A percentile compares a stretch with the other conserved stretches of the same genome.
Conservation (phyloP, 2,113 vertebrate genomes). For the cattle (Bos taurus) region DNA sequence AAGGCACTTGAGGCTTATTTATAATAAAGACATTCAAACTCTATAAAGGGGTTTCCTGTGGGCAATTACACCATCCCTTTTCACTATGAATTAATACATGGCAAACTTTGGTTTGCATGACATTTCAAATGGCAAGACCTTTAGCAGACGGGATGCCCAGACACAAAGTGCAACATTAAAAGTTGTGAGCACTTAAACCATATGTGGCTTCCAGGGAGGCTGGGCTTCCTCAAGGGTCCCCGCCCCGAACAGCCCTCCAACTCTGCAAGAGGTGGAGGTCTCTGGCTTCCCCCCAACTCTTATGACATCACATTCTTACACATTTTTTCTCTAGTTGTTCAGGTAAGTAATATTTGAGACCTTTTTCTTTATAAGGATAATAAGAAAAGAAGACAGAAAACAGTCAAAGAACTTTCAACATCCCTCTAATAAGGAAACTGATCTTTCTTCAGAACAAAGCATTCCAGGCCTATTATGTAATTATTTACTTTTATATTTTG, state of each 20-base stretch:
- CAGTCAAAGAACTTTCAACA: neutral
- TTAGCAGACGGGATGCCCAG: neutral
- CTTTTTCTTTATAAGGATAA: neutral
- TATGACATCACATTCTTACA: neutral
- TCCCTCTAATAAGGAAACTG: neutral
- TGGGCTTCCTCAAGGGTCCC: neutral
- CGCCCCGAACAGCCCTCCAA: fast-evolving
- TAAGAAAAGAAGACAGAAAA: neutral
- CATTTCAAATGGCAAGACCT: slow-evolving; percentile 23
- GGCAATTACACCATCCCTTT: neutral
- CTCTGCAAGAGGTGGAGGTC: neutral
- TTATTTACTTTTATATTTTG: neutral
- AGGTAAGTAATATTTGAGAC: neutral
- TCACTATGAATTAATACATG: slow-evolving; percentile 16
- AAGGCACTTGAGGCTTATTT: neutral
- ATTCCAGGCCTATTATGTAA: neutral
- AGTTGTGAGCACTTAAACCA: neutral
- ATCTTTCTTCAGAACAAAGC: neutral
- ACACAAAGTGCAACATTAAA: neutral
- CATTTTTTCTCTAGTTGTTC: neutral
- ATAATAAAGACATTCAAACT: slow-evolving; percentile 10
- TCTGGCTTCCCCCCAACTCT: neutral
- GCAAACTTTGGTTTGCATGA: neutral
- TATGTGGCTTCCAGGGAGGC: neutral
- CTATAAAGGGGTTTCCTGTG: neutral